Conservation (phyloP, 2,113 vertebrate species). For the Elachura formosa region DNA sequence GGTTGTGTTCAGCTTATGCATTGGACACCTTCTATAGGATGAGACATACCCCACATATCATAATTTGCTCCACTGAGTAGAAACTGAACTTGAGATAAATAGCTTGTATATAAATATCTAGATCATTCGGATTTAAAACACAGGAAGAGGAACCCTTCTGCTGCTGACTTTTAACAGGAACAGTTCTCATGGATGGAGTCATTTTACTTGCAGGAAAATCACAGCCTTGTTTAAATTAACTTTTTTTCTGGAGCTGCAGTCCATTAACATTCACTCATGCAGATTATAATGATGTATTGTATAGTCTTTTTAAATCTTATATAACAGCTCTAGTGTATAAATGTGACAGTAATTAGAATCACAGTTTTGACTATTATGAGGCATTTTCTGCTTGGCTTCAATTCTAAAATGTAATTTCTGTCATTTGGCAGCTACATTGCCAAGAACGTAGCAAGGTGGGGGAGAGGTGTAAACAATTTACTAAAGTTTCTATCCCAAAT, state of each 20-base stretch:
- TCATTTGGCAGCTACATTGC: neutral
- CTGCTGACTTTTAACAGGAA: neutral
- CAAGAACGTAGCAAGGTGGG: neutral
- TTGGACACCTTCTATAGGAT: neutral
- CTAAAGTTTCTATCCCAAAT: neutral
- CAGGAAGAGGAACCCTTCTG: neutral
- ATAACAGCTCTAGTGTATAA: constrained; percentile 10
- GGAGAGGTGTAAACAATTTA: neutral
- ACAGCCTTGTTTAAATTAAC: constrained; percentile 17
- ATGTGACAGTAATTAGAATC: constrained; percentile 23
- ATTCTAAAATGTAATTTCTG: neutral
- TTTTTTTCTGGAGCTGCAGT: neutral
- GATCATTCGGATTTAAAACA: neutral
- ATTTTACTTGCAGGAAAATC: constrained; percentile 12
- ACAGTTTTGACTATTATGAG: neutral
- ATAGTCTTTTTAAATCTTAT: constrained; percentile 17
- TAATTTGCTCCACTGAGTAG: neutral
- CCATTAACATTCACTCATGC: constrained; percentile 9
- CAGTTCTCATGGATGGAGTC: neutral
- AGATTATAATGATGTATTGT: constrained; percentile 1
- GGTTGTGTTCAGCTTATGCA: neutral
- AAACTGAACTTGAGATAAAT: neutral
- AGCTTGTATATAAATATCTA: neutral
- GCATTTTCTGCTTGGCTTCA: neutral
- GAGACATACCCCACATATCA: neutral